A percentile compares a stretch with the other conserved stretches of the same genome.
Conservation (phyloP, 2,797 vertebrate genomes). For the Propithecus deckenii region DNA sequence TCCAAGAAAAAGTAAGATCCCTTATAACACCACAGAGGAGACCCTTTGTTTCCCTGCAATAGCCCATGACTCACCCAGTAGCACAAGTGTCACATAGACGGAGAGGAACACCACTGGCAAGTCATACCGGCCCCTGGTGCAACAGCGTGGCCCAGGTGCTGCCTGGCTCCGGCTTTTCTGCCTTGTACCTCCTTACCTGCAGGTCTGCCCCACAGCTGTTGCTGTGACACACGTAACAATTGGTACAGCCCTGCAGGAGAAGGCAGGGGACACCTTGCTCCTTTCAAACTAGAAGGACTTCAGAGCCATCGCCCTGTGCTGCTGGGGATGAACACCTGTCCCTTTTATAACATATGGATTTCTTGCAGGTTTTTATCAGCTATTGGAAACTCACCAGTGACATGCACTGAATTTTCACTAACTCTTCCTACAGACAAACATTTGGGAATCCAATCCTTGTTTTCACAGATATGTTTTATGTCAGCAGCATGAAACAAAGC, state of each 20-base stretch:
- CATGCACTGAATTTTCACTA: not conserved
- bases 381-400: not conserved
- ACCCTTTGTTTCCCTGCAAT: not conserved
- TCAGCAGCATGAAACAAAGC: slow-evolving; percentile 17
- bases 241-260: not conserved
- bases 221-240: not conserved
- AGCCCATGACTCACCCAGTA: too few relatives aligned
- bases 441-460: not conserved
- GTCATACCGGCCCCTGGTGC: rapidly evolving
- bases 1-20: not conserved
- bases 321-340: not conserved
- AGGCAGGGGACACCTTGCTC: not conserved
- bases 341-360: not conserved
- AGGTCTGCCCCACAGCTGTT: not conserved
- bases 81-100: rapidly evolving
- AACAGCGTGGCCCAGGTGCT: too few relatives aligned
- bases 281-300: not conserved
- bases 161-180: too few relatives aligned
- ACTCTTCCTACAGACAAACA: not conserved
- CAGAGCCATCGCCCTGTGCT: not conserved
- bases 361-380: not conserved
- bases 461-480: not conserved
- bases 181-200: not conserved
- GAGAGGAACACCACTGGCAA: not conserved
- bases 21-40: not conserved